phyloP scores from a whole-genome alignment of 1,140 invertebrate species.

The Andricus grossulariae region DNA sequence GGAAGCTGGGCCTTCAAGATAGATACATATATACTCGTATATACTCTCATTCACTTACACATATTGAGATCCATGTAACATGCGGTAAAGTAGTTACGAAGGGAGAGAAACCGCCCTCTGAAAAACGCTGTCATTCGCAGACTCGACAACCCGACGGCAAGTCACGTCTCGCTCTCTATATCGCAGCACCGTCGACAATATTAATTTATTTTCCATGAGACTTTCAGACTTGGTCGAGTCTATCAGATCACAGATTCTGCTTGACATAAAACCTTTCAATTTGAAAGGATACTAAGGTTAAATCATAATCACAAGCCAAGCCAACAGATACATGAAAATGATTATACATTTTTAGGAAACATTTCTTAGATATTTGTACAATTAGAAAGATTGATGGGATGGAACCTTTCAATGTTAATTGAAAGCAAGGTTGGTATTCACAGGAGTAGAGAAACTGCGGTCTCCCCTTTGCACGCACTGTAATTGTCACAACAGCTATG shows the following conservation, averaged over 20 bases:
- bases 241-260: constrained; percentile 8
- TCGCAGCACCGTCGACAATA: constrained; percentile 60
- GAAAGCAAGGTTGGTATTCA: too few relatives aligned
- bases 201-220: constrained; percentile 55
- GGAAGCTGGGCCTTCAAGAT: neutral
- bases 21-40: neutral
- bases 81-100: constrained; percentile 33
- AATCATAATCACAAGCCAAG: too few relatives aligned
- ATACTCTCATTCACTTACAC: neutral
- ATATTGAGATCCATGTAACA: constrained; percentile 33
- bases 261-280: neutral
- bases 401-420: too few relatives aligned
- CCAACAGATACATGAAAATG: too few relatives aligned
- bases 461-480: too few relatives aligned
- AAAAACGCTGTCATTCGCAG: constrained; percentile 65
- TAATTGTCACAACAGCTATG: too few relatives aligned
- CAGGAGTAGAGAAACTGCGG: too few relatives aligned
- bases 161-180: constrained; percentile 63
- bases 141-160: constrained; percentile 43
- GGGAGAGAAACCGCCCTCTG: constrained; percentile 50
- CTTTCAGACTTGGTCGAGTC: constrained; percentile 24
- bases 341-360: too few relatives aligned
- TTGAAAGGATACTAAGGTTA: neutral
- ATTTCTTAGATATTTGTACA: too few relatives aligned
- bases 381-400: too few relatives aligned